Base-by-base conservation (phyloP, 2,888 invertebrate genomes). In the Drosophila anomelani region DNA sequence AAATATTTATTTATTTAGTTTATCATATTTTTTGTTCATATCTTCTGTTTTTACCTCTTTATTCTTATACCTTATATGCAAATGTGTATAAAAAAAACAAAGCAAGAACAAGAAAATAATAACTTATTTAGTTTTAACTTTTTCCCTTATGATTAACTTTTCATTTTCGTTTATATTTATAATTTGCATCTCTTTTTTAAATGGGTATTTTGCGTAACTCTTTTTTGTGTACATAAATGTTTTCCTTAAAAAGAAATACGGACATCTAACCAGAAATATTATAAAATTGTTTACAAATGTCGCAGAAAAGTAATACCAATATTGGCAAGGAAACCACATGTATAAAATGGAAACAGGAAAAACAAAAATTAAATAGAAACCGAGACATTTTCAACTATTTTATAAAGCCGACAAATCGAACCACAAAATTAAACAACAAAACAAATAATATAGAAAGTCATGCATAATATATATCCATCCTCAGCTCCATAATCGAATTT, bases 201-300 rank as follows among this genome's bases (percentile, higher is more conserved):
- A 80, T 84, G 85, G 77, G 81, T 83, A 80, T 73, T 47, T 73
- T 82, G 78, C 68, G 71, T 82, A 68, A 60, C 53, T 77, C 41
- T 58, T 72, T 68, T 76, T 74, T 85, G 70, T 83, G 80, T 83
- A 82, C 64, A 85, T 83, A 72, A 55, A 72, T 72, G 41, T 73
- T 54, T 72, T 51, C 43, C 20, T 38, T 56, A 67, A 29, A 26
- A 49, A 66, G 17, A 32, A 62, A 59, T 54, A 61, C 61, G 49
- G 41, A 64, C 39, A 34, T 44, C 13, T 66, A 55, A 69, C 46
- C 46, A 53, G 47, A 44, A 58, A 53, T 43, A 26, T 36, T 53
- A 59, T 36, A 54, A 59, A 82, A 83, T 77, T 75, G 72, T 80
- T 75, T 46, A 62, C 46, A 82, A 82, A 75, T 85, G 72, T 82